Conservation (phyloP, 2,888 invertebrate species). For the Erynnis tages region DNA sequence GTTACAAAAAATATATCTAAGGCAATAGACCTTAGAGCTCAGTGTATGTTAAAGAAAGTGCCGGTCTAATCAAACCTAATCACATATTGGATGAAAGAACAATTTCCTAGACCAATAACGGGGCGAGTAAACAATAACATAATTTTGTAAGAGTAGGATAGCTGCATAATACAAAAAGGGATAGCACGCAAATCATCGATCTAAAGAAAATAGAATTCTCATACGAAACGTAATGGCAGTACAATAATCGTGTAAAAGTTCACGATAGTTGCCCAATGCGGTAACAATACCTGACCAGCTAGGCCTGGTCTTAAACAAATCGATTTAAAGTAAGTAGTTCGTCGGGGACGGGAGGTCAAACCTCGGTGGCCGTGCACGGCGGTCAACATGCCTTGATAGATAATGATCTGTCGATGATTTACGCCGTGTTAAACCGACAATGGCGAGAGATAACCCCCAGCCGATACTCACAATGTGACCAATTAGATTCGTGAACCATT, state of each 20-base stretch:
- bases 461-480: constrained; percentile 65
- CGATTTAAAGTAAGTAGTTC: constrained; percentile 44
- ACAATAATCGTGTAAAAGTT: constrained; percentile 80
- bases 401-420: constrained; percentile 79
- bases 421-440: constrained; percentile 76
- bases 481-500: constrained; percentile 57
- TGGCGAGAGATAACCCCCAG: constrained; percentile 63
- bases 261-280: constrained; percentile 74
- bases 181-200: constrained; percentile 57
- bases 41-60: constrained; percentile 12
- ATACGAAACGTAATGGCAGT: constrained; percentile 72
- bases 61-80: constrained; percentile 26
- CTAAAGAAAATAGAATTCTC: constrained; percentile 79
- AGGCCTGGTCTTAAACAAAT: constrained; percentile 50
- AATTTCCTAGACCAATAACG: constrained; percentile 67
- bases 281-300: constrained; percentile 65
- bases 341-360: constrained; percentile 49
- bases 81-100: constrained; percentile 50
- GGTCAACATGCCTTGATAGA: constrained; percentile 65
- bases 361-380: constrained; percentile 52
- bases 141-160: constrained; percentile 60
- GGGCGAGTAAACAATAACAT: constrained; percentile 76
- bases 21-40: neutral
- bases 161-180: constrained; percentile 43
- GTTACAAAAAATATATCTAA: no score